phyloP scores from a whole-genome alignment of 2,113 vertebrate genomes.

The Pteropus alecto region DNA sequence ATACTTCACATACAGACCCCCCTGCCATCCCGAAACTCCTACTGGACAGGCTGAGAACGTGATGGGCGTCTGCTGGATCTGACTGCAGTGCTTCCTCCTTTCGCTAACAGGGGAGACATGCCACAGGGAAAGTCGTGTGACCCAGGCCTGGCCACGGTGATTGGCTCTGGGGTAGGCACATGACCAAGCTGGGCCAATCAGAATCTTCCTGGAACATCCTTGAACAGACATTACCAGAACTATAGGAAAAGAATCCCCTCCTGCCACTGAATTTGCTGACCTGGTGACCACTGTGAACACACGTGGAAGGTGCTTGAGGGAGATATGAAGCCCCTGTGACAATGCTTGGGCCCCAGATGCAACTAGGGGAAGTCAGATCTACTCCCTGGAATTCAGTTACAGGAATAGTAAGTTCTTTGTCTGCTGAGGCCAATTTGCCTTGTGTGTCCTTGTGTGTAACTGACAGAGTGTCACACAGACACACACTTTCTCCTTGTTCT shows the following conservation, averaged over 20 bases:
- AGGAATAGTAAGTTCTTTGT: not conserved
- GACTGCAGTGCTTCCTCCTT: not conserved
- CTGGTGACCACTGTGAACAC: not conserved
- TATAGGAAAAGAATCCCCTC: not conserved
- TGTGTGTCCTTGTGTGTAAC: not conserved
- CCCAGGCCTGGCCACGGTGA: not conserved
- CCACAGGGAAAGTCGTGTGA: not conserved
- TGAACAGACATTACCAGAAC: not conserved
- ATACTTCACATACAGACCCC: not conserved
- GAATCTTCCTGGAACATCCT: not conserved
- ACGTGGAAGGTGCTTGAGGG: not conserved
- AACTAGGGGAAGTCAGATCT: not conserved
- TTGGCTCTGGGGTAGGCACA: not conserved
- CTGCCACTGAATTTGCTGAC: not conserved
- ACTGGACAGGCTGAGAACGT: fast-evolving
- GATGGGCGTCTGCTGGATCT: not conserved
- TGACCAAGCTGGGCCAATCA: not conserved
- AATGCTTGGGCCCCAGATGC: not conserved
- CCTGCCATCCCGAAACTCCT: not conserved
- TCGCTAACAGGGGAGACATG: not conserved
- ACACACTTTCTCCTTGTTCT: not conserved
- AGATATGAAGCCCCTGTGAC: too few relatives aligned
- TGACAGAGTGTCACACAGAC: not conserved
- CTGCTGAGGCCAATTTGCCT: not conserved
- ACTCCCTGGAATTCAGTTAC: not conserved